A percentile compares a stretch with the other conserved stretches of the same genome.
phyloP scores from a whole-genome alignment of 2,888 invertebrate genomes.

The Ischnura elegans region DNA sequence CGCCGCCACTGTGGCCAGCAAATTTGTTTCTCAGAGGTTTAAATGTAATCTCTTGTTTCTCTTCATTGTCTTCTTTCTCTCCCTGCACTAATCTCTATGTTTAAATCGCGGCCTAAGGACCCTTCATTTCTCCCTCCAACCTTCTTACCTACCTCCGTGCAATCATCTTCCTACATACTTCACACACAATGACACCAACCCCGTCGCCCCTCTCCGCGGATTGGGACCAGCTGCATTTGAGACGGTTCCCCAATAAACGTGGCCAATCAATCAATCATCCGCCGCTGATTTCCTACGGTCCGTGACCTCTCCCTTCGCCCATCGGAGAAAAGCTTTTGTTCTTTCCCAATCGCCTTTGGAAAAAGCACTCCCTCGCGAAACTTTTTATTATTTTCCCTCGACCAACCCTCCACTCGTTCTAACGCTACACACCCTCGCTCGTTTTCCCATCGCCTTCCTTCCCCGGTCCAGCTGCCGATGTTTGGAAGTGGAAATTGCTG shows the following conservation, averaged over 20 bases:
- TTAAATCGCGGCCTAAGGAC: no score
- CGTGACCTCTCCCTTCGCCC: constrained; percentile 40
- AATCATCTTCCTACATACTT: not conserved
- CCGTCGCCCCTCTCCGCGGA: constrained; percentile 22
- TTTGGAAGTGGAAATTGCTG: constrained; percentile 65
- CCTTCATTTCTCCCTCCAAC: no score
- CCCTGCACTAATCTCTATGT: no score
- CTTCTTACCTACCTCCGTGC: not conserved
- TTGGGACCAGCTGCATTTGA: constrained; percentile 64
- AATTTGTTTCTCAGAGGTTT: no score
- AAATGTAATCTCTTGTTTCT: no score
- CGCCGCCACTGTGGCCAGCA: no score
- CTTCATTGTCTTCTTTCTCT: no score
- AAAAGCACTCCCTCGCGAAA: constrained; percentile 50
- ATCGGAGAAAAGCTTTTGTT: constrained; percentile 56
- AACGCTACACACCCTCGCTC: not conserved
- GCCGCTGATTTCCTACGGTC: constrained; percentile 58
- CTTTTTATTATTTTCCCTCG: constrained; percentile 33
- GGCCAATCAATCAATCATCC: constrained; percentile 66
- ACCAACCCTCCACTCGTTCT: no score
- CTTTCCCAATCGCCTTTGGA: constrained; percentile 42
- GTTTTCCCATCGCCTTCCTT: not conserved
- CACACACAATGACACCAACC: not conserved
- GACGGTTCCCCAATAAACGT: constrained; percentile 60
- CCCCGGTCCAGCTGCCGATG: constrained; percentile 9